Base-by-base conservation (phyloP, 2,888 invertebrate genomes). In the Chymomyza fuscimana region DNA sequence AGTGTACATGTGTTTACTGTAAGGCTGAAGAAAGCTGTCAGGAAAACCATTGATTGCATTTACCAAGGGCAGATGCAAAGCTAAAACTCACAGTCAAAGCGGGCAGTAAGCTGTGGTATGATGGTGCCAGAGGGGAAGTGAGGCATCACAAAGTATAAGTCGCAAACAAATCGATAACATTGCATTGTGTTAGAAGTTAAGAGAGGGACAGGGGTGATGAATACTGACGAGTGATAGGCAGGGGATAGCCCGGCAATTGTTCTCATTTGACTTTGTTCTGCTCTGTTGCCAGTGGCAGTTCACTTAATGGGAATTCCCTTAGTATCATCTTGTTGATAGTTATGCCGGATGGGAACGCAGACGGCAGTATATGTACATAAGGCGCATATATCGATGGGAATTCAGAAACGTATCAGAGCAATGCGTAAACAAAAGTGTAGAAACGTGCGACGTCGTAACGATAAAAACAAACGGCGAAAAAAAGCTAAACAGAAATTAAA, bases 141-240 rank as follows among this genome's bases (percentile, higher is more conserved):
- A 22, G 5, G 19, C 58, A 36, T 7, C 19, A 5, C 87, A 86
- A 87, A 82, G 81, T 85, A 82, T 87, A 82, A 82, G 85, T 87
- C 80, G 80, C 81, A 85, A 86, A 82, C 87, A 78, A 87, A 83
- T 83, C 83, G 86, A 83, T 83, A 79, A 75, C 83, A 82, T 78
- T 82, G 88, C 69, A 72, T 61, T 76, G 70, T 73, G 62, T 63
- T 51, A 56, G 50, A 36, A 40, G 62, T 69, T n/a, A 16, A 54
- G 10, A 36, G 56, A 29, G 12, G 32, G 2, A 59, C 51, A 40
- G 54, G 19, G 9, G 16, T 15, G 16, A 59, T 3, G 50, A 5
- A 29, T 15, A 46, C 40, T 12, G 12, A 46, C 12, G 6, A 46
- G 40, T 12, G 40, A 46, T 12, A 12, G 40, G 6, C 40, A 46